Base-by-base conservation (phyloP, 2,888 invertebrate species). In the Drosophila parthenogenetica region DNA sequence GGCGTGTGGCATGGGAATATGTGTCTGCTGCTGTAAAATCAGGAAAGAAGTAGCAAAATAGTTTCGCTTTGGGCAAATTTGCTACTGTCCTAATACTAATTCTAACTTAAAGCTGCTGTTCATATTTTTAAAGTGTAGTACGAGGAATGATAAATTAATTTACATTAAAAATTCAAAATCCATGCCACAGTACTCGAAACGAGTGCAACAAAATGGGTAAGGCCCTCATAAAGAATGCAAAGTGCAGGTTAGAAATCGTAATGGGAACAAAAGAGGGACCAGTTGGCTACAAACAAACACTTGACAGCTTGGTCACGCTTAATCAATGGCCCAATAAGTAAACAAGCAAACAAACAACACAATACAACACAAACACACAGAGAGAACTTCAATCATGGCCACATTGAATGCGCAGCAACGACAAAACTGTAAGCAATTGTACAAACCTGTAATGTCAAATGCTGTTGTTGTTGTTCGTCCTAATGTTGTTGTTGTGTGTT, bases 301-400 rank as follows among this genome's bases (percentile, higher is more conserved):
- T 69, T 48, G 19, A 61, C 66, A 60, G 77, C 68, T 67, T 57
- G 73, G 73, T 70, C 81, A 79, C 75, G 73, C 79, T 84, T 85
- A 87, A 87, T 85, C 85, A 87, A 87, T 87, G 85, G 67, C 58
- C 73, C 82, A 80, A 81, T 81, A 79, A 81, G 78, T 69, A 76
- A 67, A 60, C 57, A 70, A 64, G 49, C 64, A 68, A 51, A 67
- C 50, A 58, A 39, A 43, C 39, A 48, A 35, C 22, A 43, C 25
- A 29, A 39, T 17, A 54, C 35, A 59, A 55, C 13, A 50, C 50
- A 35, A 32, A 32, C 14, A 25, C 45, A 50, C 43, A 59, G 40
- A 50, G n/a, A 25, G 55, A 46, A 71, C 66, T 57, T 74, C 81
- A 81, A 81, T 81, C 81, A 83, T 83, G 77, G 63, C 48, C 83